Percentiles rank a stretch among this genome's conserved stretches.
Conservation (phyloP, 2,797 vertebrate species). For the Danio kyathit region DNA sequence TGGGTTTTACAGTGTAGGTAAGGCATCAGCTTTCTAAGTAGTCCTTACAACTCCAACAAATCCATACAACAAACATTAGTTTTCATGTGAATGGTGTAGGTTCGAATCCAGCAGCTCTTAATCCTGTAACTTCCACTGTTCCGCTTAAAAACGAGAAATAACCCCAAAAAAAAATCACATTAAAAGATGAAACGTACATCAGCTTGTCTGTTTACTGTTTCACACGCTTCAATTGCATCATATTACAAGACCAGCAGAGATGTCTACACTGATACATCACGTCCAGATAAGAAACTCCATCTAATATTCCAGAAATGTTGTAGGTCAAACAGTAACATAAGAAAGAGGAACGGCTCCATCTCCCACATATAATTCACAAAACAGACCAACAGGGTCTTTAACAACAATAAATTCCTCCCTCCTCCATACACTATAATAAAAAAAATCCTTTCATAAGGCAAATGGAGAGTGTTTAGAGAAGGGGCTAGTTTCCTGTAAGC, state of each 20-base stretch:
- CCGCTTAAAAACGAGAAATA: background rate
- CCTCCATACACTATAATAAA: constrained; percentile 11
- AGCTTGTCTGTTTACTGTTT: constrained; percentile 4
- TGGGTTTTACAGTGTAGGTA: no score
- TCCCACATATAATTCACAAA: background rate
- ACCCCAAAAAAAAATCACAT: background rate
- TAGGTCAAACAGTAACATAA: background rate
- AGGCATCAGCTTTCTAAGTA: no score
- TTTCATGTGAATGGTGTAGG: background rate
- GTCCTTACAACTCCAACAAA: no score
- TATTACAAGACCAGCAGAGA: constrained; percentile 12
- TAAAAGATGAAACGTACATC: background rate
- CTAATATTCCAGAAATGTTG: background rate
- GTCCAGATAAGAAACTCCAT: background rate
- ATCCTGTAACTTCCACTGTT: background rate
- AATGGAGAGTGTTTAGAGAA: constrained; percentile 34
- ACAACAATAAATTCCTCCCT: constrained; percentile 1
- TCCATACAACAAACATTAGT: background rate
- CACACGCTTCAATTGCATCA: constrained; percentile 10
- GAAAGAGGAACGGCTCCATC: background rate
- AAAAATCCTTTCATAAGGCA: constrained; percentile 11
- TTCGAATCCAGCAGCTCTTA: background rate
- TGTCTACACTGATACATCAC: constrained; percentile 14
- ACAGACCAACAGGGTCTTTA: constrained; percentile 2
- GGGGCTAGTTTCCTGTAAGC: constrained; percentile 45